These are phyloP conservation scores for Achlya flavicornis DNA, from an alignment of 2,888 invertebrate species.

Conservation along the genomic window DNA sequence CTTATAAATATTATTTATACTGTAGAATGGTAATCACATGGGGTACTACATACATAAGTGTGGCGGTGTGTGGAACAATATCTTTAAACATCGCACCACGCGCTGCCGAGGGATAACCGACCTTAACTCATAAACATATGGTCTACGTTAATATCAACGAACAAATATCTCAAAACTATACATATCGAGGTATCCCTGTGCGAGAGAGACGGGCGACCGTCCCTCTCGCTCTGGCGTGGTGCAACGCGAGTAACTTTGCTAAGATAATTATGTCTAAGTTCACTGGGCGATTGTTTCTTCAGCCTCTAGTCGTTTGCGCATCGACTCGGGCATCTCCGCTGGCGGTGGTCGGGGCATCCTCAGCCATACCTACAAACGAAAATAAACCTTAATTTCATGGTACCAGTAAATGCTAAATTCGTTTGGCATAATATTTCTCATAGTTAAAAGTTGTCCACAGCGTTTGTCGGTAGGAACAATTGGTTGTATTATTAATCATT, in stretches of 20 bases:
- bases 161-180: conserved; percentile 20
- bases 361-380: conserved; percentile 81
- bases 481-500: conserved; percentile 66
- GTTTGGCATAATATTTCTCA: conserved; percentile 39
- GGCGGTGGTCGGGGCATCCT: conserved; percentile 97
- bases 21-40: conserved; percentile 54
- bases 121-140: conserved; percentile 25
- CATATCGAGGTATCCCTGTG: conserved; percentile 17
- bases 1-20: conserved; percentile 44
- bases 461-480: conserved; percentile 73
- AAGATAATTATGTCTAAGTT: conserved; percentile 34
- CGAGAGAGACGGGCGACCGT: background rate
- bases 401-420: background rate
- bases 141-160: conserved; percentile 33
- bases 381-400: background rate
- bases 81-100: conserved; percentile 37
- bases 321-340: conserved; percentile 96
- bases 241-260: conserved; percentile 18
- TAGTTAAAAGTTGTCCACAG: conserved; percentile 56
- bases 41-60: conserved; percentile 35
- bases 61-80: conserved; percentile 48
- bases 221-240: conserved; percentile 2
- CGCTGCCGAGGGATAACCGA: conserved; percentile 19
- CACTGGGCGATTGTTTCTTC: conserved; percentile 67
- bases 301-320: conserved; percentile 88